Evolutionary conservation across 2,797 vertebrate genomes (phyloP).

Genomic region (Telmatherina bonti): DNA sequence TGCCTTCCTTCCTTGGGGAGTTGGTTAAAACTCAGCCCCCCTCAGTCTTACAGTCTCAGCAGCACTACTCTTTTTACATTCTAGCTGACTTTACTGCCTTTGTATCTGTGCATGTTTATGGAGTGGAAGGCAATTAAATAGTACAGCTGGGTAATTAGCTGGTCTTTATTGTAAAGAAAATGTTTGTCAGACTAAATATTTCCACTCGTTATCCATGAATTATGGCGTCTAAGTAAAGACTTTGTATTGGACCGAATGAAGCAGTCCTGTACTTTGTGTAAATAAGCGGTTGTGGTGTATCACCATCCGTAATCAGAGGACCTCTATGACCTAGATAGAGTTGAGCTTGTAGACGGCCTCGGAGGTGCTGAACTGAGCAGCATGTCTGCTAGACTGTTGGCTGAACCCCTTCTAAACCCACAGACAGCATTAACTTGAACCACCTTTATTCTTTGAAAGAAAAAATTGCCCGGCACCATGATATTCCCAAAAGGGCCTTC

Average conservation of each 20-base stretch:
- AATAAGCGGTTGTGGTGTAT: slow-evolving; percentile 65
- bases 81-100: slow-evolving; percentile 56
- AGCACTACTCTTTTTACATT: slow-evolving; percentile 61
- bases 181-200: slow-evolving; percentile 79
- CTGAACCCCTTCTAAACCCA: slow-evolving; percentile 78
- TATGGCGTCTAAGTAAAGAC: slow-evolving; percentile 64
- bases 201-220: slow-evolving; percentile 70
- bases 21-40: slow-evolving; percentile 55
- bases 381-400: slow-evolving; percentile 77
- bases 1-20: slow-evolving; percentile 70
- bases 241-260: slow-evolving; percentile 51
- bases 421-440: slow-evolving; percentile 82
- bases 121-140: slow-evolving; percentile 68
- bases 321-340: slow-evolving; percentile 76
- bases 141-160: slow-evolving; percentile 70
- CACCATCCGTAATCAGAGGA: slow-evolving; percentile 72
- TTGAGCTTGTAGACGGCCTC: slow-evolving; percentile 73
- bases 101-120: slow-evolving; percentile 66
- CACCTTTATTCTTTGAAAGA: slow-evolving; percentile 83
- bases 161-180: slow-evolving; percentile 67
- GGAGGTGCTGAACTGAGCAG: slow-evolving; percentile 77
- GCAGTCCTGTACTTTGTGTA: slow-evolving; percentile 74
- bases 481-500: slow-evolving; percentile 84
- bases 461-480: slow-evolving; percentile 83
- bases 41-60: slow-evolving; percentile 54